Evolutionary conservation across 2,797 vertebrate species (phyloP), one percentile per base, ranked within the genome.

Genomic region (Sus cebifrons): DNA sequence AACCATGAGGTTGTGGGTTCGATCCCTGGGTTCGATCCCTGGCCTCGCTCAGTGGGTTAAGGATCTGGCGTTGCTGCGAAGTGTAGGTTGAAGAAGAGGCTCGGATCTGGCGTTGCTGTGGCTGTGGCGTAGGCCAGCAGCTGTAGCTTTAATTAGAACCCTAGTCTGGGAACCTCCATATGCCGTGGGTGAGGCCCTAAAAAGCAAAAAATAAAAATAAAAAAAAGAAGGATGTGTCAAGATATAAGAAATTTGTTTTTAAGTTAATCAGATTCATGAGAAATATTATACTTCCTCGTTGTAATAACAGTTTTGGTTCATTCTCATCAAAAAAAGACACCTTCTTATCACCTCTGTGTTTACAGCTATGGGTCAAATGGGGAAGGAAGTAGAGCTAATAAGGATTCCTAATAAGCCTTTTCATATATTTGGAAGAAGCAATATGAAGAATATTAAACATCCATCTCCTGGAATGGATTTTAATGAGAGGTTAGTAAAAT

Each of bases 211-310:
- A 49, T 2, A 49, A 49, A 49, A 49, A 49, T 49, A 49, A 49
- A 49, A 49, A 49, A 49, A 49, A 88, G 74, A 93, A 84, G 95
- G 90, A 84, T 92, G 58, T 71, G 83, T 94, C 86, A 92, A 94
- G 88, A 93, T 71, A 77, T 2, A 93, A 78, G 32, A 62, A 70
- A 89, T 18, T 74, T 86, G 62, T 32, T 97, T 94, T 86, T 89
- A 94, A 96, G 68, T 64, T 83, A 95, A 84, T 60, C 54, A 79
- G 79, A 67, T 79, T 71, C 5, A 32, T 89, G 60, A 97, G 92
- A 91, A 94, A 81, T 70, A 78, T 27, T 83, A 62, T 25, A 56
- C 8, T 89, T 83, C 86, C 23, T 27, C n/a, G 29, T 60, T 77
- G 29, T 71, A 56, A 65, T 74, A 95, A 71, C n/a, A 95, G 79